Conservation (phyloP, 1,140 invertebrate genomes). For the Zaprionus capensis region DNA sequence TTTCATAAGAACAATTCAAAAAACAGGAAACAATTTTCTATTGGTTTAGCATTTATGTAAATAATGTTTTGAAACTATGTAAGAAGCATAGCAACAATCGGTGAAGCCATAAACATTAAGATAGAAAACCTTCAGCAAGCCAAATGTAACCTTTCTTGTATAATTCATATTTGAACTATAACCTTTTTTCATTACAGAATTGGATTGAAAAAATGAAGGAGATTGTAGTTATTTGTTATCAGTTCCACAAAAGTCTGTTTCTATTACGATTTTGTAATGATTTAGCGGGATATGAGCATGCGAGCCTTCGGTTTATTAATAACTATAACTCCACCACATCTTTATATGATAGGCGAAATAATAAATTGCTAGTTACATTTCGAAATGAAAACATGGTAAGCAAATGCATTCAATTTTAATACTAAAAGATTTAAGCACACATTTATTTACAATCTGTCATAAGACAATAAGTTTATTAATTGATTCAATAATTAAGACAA, state of each 20-base stretch:
- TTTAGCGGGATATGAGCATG: slow-evolving; percentile 87
- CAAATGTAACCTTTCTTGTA: not conserved
- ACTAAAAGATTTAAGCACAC: not conserved
- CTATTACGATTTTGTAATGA: slow-evolving; percentile 89
- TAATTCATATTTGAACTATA: not conserved
- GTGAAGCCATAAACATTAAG: not conserved
- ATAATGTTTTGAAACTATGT: no score
- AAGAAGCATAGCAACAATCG: no score
- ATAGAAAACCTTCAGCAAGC: not conserved
- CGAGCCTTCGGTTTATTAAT: slow-evolving; percentile 88
- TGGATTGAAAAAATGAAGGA: slow-evolving; percentile 88
- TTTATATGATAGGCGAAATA: slow-evolving; percentile 87
- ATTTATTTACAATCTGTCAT: no score
- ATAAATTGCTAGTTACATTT: slow-evolving; percentile 89
- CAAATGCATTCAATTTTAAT: not conserved
- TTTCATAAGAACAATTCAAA: no score
- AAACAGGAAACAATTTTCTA: no score
- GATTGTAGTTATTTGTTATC: slow-evolving; percentile 89
- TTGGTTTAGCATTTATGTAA: no score
- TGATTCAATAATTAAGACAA: no score
- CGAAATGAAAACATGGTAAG: slow-evolving; percentile 89
- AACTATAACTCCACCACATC: slow-evolving; percentile 90
- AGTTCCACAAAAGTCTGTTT: slow-evolving; percentile 89
- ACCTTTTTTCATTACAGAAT: slow-evolving; percentile 75
- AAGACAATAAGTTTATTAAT: no score